Base-by-base conservation (phyloP, 2,797 vertebrate species). In the Xerus rutilus region DNA sequence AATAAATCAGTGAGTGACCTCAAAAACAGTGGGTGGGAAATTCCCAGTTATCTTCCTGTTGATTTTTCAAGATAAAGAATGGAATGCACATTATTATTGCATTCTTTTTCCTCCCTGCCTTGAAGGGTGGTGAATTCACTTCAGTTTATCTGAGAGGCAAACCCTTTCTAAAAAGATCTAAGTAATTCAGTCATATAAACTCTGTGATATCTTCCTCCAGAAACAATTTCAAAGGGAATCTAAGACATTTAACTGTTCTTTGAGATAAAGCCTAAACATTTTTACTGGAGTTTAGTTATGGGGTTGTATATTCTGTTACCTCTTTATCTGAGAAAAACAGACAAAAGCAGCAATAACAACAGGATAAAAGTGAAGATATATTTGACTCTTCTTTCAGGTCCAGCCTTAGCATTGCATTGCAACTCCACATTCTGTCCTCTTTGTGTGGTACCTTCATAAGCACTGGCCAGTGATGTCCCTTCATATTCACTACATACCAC, bases 41-140 rank as follows among this genome's bases (percentile, higher is more conserved):
- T 93, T 93, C 43, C 69, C 59, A 43, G 17, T 21, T 39, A 67
- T 69, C 32, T 88, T 90, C 67, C 73, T 64, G 35, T 39, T 81
- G 65, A 30, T 17, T 43, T 88, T 89, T 87, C n/a, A 78, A 64
- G 85, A 77, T 92, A 39, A 78, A 91, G 91, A 88, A n/a, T 57
- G 82, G 69, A 84, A 57, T 83, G 59, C 21, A 52, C 5, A 1
- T 77, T 95, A 11, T 70, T 62, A 59, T 5, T 20, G 13, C 28
- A 32, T 86, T 67, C 25, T 43, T 70, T 79, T 90, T 79, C 21
- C 52, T 78, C 25, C 6, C 32, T 17, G 8, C 57, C 54, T 54
- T 82, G 39, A 67, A 82, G 64, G 47, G 49, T 74, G 70, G 86
- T 73, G 73, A 62, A 23, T 25, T n/a, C 64, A 62, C 39, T 86